Percentiles rank a stretch among this genome's conserved stretches.
Evolutionary conservation across 1,140 invertebrate genomes (phyloP).

Genomic region (Branchinecta lynchi): DNA sequence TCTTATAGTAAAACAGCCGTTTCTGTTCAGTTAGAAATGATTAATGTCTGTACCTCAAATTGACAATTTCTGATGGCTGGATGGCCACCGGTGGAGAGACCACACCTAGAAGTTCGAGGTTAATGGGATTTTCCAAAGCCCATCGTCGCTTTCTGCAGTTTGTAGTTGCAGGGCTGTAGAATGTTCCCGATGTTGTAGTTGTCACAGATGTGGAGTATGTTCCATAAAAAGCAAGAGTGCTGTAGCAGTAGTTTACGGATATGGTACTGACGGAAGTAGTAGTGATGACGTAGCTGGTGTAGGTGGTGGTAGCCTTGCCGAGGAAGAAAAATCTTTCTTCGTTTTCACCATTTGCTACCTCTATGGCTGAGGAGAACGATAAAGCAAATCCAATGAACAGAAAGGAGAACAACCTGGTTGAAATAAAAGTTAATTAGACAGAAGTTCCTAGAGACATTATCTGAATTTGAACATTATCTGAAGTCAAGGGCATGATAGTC

Average conservation of each 20-base stretch:
- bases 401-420: no score
- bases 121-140: background rate
- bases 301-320: background rate
- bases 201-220: background rate
- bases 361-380: no score
- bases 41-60: no score
- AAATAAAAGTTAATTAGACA: no score
- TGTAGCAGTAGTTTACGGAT: background rate
- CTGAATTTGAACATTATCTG: no score
- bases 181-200: background rate
- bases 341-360: background rate
- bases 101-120: background rate
- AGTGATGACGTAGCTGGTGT: background rate
- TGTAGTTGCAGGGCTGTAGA: background rate
- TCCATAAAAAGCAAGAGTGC: background rate
- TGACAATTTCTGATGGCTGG: no score
- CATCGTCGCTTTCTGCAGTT: background rate
- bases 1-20: no score
- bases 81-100: no score
- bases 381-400: no score
- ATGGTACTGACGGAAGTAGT: background rate
- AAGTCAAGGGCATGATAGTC: no score
- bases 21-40: no score
- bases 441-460: no score
- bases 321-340: background rate